These are phyloP conservation scores for Drosophila sturtevanti DNA, from an alignment of 1,140 invertebrate species.

Conservation along the genomic window DNA sequence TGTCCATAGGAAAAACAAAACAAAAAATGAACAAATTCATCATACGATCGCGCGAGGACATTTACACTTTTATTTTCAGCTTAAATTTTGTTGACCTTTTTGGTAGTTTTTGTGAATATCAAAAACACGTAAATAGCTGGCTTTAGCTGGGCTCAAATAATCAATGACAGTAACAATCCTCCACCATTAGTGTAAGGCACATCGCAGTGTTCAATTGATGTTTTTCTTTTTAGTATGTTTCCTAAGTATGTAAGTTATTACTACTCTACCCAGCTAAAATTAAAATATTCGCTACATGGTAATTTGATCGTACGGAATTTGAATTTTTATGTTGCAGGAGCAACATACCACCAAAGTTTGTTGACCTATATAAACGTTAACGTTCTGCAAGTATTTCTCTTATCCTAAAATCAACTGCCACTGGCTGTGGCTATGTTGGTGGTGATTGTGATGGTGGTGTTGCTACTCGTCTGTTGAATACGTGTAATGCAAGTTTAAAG, in stretches of 20 bases:
- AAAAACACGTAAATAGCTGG: not conserved
- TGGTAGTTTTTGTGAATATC: not conserved
- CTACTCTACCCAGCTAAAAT: slow-evolving; percentile 9
- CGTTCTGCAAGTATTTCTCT: slow-evolving; percentile 40
- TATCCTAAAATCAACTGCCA: not conserved
- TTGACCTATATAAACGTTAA: slow-evolving; percentile 74
- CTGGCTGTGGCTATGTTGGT: slow-evolving; percentile 2
- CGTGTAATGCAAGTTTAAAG: slow-evolving; percentile 79
- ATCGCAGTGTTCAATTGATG: not conserved
- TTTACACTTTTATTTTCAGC: slow-evolving; percentile 79
- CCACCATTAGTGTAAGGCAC: not conserved
- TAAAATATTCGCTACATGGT: not conserved
- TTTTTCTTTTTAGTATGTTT: too few species aligned
- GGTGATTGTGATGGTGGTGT: not conserved
- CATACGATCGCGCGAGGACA: slow-evolving; percentile 49
- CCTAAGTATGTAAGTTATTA: not conserved
- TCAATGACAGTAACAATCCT: not conserved
- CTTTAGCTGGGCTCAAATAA: not conserved
- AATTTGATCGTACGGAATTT: slow-evolving; percentile 58
- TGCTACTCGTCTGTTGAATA: slow-evolving; percentile 43
- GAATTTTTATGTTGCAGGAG: slow-evolving; percentile 73
- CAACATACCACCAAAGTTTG: slow-evolving; percentile 76
- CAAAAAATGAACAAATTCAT: slow-evolving; percentile 26
- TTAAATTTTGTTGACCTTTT: slow-evolving; percentile 19
- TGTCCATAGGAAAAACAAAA: not conserved